Percentiles rank a stretch among this genome's conserved stretches.
These are phyloP conservation scores for Willisornis vidua DNA, from an alignment of 2,113 vertebrate species.

Conservation along the genomic window DNA sequence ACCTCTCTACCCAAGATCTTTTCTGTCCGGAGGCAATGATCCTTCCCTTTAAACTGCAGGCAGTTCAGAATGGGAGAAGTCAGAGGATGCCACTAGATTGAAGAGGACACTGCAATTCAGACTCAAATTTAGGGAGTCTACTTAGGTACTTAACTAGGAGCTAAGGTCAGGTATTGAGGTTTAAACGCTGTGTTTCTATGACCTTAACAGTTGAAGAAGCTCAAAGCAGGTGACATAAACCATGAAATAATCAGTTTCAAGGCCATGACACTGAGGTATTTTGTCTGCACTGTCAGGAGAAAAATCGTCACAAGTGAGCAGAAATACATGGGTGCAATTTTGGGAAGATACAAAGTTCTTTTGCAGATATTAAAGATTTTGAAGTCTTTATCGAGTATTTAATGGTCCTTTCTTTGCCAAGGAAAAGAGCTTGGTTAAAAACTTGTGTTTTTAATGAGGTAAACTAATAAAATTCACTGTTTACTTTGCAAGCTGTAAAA, in stretches of 20 bases:
- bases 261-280: neutral
- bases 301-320: neutral
- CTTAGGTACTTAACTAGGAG: neutral
- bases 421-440: neutral
- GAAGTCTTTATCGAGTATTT: neutral
- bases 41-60: neutral
- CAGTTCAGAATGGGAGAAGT: neutral
- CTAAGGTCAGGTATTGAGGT: neutral
- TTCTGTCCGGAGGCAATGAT: neutral
- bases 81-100: neutral
- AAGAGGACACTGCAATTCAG: neutral
- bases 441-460: neutral
- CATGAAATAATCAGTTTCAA: neutral
- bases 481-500: neutral
- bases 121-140: neutral
- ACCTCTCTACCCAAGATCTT: neutral
- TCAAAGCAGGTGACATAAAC: neutral
- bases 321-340: neutral
- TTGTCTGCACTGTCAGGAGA: neutral
- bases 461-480: neutral
- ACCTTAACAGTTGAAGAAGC: neutral
- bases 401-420: neutral
- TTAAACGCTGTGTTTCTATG: neutral
- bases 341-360: neutral
- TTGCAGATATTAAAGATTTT: neutral